phyloP scores from a whole-genome alignment of 2,113 vertebrate species.

The Suricata suricatta region DNA sequence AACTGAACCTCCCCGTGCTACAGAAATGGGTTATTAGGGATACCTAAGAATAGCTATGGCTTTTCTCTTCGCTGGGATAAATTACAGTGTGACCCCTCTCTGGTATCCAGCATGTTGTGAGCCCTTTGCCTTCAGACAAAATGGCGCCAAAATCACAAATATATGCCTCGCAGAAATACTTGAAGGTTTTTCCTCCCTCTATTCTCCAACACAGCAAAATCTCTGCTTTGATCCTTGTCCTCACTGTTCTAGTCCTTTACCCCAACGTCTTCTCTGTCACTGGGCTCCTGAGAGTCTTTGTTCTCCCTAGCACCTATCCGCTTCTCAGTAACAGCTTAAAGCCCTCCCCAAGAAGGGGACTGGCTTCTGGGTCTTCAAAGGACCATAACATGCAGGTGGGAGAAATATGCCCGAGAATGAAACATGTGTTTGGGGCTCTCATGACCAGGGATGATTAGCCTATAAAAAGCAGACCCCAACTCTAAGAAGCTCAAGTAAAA shows the following conservation, averaged over 20 bases:
- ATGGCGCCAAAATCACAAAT: background rate
- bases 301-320: background rate
- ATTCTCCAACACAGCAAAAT: background rate
- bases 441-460: background rate
- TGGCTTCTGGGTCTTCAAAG: background rate
- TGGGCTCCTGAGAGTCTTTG: background rate
- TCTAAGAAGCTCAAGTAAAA: background rate
- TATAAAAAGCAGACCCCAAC: background rate
- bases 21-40: conserved; percentile 63
- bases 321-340: background rate
- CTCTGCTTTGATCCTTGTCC: background rate
- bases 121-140: conserved; percentile 12
- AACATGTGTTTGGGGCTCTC: too few relatives aligned
- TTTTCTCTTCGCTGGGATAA: background rate
- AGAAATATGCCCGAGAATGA: background rate
- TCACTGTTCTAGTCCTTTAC: background rate
- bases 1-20: conserved; percentile 67
- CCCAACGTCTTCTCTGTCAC: background rate
- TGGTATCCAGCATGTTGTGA: background rate
- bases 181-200: background rate
- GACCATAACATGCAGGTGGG: too few relatives aligned
- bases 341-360: background rate
- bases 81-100: background rate
- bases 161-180: background rate
- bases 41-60: background rate